phyloP scores from a whole-genome alignment of 1,140 invertebrate genomes.

The Brachionus angularis region DNA sequence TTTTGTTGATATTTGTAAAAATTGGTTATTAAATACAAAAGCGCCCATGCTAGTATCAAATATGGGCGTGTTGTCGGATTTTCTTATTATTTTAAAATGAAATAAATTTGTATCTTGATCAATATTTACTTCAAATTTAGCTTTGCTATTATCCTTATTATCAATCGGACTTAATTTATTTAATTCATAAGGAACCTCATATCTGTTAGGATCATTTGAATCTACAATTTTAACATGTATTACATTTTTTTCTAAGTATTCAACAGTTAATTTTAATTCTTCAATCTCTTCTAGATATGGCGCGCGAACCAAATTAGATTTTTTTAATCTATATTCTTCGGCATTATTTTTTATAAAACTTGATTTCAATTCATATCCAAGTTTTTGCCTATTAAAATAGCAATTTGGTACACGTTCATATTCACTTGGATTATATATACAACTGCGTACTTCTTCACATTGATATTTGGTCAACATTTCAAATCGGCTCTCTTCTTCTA shows the following conservation, averaged over 20 bases:
- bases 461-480: conserved; percentile 30
- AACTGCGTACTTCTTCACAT: conserved; percentile 37
- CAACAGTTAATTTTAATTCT: conserved; percentile 22
- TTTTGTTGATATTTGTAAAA: conserved; percentile 45
- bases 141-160: conserved; percentile 21
- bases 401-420: conserved; percentile 32
- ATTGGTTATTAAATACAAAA: conserved; percentile 46
- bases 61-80: neutral
- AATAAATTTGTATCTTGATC: conserved; percentile 6
- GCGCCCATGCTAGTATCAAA: conserved; percentile 44
- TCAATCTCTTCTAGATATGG: conserved; percentile 28
- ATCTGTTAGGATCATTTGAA: neutral
- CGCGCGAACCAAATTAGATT: neutral
- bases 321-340: neutral
- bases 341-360: neutral
- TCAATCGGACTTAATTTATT: conserved; percentile 12
- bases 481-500: conserved; percentile 20
- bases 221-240: conserved; percentile 30
- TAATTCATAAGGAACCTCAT: conserved; percentile 39
- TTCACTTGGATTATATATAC: conserved; percentile 16
- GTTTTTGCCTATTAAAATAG: conserved; percentile 27
- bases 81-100: conserved; percentile 6
- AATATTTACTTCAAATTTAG: neutral
- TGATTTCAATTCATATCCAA: conserved; percentile 1
- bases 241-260: conserved; percentile 30